Evolutionary conservation across 2,797 vertebrate species (phyloP), one percentile per base, ranked within the genome.

Genomic region (Tangara arthus): DNA sequence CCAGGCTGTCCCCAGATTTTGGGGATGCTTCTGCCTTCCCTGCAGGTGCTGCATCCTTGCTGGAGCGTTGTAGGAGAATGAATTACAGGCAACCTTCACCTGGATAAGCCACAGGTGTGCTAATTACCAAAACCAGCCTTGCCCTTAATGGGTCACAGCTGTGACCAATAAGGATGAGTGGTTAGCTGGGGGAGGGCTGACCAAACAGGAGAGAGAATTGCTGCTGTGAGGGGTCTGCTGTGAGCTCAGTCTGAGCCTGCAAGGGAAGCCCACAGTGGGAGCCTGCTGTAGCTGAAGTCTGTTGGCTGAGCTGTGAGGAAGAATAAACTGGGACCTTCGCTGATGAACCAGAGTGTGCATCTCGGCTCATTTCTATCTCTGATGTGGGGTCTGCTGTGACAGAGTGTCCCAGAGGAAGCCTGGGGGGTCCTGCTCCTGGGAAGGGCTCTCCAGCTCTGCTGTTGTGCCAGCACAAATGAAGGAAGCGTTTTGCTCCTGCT

Each of bases 401-500:
- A 30, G 37, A 39, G 37, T 5, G 37, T 46, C 47, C 32, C 49
- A 32, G 28, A 61, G 61, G n/a, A 22, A 34, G 7, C 47, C n/a
- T 6, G 42, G 35, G 24, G 37, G 5, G 4, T 37, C 47, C 39
- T 75, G 61, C 57, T 53, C 41, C 53, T 41, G 9, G 7, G 20
- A 72, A 63, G 24, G 20, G 32, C 26, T 44, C 47, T 49, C 47
- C 79, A 65, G 73, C 73, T 44, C 64, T 1, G 0, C 37, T 37
- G 42, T 9, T 1, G 2, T 2, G 8, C 19, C 34, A 56, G 50
- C 46, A 72, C 34, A 34, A 56, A 39, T 0, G 6, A 41, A n/a
- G 50, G 75, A 35, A 64, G 41, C 2, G 0, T 71, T 89, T 63
- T 81, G 22, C 13, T 87, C 69, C 50, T 2, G 2, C 9, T 47